Percentiles rank a stretch among this genome's conserved stretches.
phyloP scores from a whole-genome alignment of 2,797 vertebrate genomes.

The Paramormyrops hopkinsi region DNA sequence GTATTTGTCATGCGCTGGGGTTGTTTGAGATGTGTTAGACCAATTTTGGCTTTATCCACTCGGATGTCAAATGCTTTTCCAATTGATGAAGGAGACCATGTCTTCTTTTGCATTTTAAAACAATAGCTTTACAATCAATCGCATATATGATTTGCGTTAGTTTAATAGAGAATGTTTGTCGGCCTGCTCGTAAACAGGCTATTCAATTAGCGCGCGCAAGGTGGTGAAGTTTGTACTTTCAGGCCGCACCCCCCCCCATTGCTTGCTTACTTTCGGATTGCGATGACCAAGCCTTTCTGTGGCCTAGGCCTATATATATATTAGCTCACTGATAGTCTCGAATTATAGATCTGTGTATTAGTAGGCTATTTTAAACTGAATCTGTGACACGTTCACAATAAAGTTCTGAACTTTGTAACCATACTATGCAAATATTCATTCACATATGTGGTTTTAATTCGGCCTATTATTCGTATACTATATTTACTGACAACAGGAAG shows the following conservation, averaged over 20 bases:
- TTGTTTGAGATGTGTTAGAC: background rate
- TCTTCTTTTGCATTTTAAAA: background rate
- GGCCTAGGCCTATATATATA: background rate
- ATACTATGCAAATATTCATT: background rate
- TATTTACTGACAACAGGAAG: background rate
- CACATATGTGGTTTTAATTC: background rate
- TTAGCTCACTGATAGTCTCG: background rate
- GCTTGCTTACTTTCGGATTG: background rate
- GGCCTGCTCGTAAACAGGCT: background rate
- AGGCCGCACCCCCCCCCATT: background rate
- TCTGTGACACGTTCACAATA: background rate
- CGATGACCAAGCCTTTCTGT: background rate
- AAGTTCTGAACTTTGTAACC: background rate
- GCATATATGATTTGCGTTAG: background rate
- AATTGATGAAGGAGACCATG: background rate
- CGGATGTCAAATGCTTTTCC: background rate
- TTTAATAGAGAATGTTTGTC: background rate
- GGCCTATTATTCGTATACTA: background rate
- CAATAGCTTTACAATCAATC: background rate
- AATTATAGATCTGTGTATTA: background rate
- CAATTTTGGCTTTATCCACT: background rate
- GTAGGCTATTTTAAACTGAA: background rate
- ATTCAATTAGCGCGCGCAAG: background rate
- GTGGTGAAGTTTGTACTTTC: background rate
- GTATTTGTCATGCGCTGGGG: background rate